phyloP scores from a whole-genome alignment of 2,113 vertebrate genomes.

The Illadopsis cleaveri region DNA sequence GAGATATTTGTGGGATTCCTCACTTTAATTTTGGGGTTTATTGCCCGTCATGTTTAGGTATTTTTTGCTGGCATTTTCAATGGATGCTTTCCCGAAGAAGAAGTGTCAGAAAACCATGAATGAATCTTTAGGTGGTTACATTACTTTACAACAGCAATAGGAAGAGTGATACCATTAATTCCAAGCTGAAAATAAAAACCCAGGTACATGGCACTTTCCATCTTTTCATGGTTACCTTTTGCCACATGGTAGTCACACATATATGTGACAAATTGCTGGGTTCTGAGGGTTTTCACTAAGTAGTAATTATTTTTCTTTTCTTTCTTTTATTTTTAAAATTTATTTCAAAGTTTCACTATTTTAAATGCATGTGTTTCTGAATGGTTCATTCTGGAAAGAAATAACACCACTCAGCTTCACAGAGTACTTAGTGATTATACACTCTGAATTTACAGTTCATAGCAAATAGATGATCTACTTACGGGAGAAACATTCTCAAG shows the following conservation, averaged over 20 bases:
- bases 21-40: background rate
- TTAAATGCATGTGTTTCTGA: background rate
- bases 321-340: background rate
- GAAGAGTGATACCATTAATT: background rate
- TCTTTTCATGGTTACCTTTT: background rate
- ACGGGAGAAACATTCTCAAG: background rate
- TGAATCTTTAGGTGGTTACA: background rate
- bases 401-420: background rate
- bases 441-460: background rate
- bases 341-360: background rate
- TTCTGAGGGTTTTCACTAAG: background rate
- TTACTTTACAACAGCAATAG: background rate
- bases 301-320: background rate
- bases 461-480: slow-evolving; percentile 7
- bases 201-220: background rate
- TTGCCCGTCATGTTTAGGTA: background rate
- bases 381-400: background rate
- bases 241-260: background rate
- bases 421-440: background rate
- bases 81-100: background rate
- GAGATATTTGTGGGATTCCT: background rate
- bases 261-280: background rate
- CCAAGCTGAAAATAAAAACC: background rate
- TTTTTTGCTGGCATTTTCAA: background rate
- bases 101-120: background rate